Evolutionary conservation across 2,888 invertebrate genomes (phyloP), one percentile per base, ranked within the genome.

Genomic region (Boloria selene): DNA sequence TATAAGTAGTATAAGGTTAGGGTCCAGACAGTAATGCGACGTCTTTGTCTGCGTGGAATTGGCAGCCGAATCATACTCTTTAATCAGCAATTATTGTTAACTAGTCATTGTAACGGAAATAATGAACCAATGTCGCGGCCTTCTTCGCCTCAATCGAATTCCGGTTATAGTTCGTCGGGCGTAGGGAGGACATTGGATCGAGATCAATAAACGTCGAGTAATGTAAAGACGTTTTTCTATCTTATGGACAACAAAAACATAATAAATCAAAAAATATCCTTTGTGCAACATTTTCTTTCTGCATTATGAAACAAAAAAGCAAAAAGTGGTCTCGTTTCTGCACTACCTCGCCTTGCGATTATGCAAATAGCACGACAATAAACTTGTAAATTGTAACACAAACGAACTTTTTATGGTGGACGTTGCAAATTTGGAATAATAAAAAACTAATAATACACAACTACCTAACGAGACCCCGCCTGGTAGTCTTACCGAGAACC

Each of bases 341-440:
- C 85, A 76, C 80, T 78, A 82, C 82, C 83, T 89, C 81, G 84
- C 83, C 80, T 84, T 83, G 85, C 83, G 88, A 87, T 89, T 91
- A 91, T 91, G 92, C 90, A 91, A 92, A 90, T 90, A 79, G 84
- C 74, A 79, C 79, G 79, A 85, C 88, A 88, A 87, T 91, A 86
- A 85, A 86, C 71, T 83, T 86, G 72, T 81, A 86, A 91, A 91
- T 81, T 89, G 89, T 88, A 90, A 87, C 87, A 83, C 79, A 74
- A 79, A 79, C 75, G 78, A 84, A 70, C 71, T 84, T 87, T 88
- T 87, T 87, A 87, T 82, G 83, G 70, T 74, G 75, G 79, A 81
- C 75, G 76, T 83, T 87, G 85, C 84, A 79, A 85, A 83, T 83
- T 79, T 80, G 74, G 80, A 81, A 80, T 79, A 75, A 74, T 82